Percentiles rank a stretch among this genome's conserved stretches.
Evolutionary conservation across 92 coral and sea anemone species (phyloP).

Genomic region (Epizoanthus scotinus): DNA sequence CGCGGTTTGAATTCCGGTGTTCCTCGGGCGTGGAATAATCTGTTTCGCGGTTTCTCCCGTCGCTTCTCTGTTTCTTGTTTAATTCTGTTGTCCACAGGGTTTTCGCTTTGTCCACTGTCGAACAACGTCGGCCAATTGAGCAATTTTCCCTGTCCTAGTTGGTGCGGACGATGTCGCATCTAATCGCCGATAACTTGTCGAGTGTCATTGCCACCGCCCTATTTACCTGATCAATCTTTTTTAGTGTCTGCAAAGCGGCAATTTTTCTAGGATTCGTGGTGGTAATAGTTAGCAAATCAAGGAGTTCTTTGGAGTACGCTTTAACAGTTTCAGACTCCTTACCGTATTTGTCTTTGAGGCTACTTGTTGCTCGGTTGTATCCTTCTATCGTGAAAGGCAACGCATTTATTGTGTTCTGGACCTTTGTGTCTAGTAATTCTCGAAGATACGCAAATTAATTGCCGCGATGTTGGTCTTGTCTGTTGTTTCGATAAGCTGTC

Average conservation of each 20-base stretch:
- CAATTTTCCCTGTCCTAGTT: conserved; percentile 49
- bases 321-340: conserved; percentile 59
- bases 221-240: conserved; percentile 56
- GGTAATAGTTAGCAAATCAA: conserved; percentile 46
- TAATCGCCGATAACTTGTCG: conserved; percentile 55
- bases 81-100: conserved; percentile 38
- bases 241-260: conserved; percentile 51
- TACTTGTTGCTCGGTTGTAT: conserved; percentile 60
- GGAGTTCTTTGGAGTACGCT: conserved; percentile 48
- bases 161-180: conserved; percentile 46
- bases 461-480: conserved; percentile 45
- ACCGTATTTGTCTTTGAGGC: conserved; percentile 47
- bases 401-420: conserved; percentile 39
- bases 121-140: conserved; percentile 44
- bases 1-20: conserved; percentile 30
- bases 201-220: conserved; percentile 54
- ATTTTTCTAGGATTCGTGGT: conserved; percentile 44
- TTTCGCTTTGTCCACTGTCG: conserved; percentile 50
- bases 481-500: conserved; percentile 42
- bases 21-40: conserved; percentile 43
- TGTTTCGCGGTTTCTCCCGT: conserved; percentile 1
- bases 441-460: conserved; percentile 49
- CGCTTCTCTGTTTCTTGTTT: conserved; percentile 28
- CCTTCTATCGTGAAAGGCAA: conserved; percentile 56
- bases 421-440: conserved; percentile 44